These are phyloP conservation scores for Aspidiotus rigidus DNA, from an alignment of 2,888 invertebrate species.

Conservation along the genomic window DNA sequence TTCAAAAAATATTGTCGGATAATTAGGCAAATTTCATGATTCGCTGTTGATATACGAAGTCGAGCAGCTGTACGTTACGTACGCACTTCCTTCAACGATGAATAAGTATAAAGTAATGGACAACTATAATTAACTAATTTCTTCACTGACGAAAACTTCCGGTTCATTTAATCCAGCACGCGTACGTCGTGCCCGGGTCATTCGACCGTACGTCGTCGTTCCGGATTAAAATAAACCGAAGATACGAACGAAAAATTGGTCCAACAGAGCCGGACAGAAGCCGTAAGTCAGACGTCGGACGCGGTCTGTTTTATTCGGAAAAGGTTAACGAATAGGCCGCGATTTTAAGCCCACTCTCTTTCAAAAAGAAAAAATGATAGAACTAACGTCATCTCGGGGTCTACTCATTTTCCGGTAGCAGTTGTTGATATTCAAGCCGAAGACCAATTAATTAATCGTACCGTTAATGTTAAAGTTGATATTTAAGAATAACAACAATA, in stretches of 20 bases:
- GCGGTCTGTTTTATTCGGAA: constrained; percentile 17
- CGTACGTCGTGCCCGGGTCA: background rate
- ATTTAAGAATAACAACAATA: constrained; percentile 24
- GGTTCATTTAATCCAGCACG: background rate
- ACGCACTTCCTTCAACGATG: no score
- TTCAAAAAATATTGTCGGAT: no score
- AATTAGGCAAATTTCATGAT: no score
- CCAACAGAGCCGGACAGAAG: constrained; percentile 7
- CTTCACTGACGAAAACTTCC: background rate
- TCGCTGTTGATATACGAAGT: no score
- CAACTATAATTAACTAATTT: no score
- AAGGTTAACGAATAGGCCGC: constrained; percentile 29
- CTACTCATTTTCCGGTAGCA: constrained; percentile 29
- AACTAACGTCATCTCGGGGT: constrained; percentile 1
- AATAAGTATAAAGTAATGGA: no score
- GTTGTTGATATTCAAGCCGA: constrained; percentile 22
- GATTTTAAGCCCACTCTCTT: constrained; percentile 28
- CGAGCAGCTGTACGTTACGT: no score
- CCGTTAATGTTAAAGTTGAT: constrained; percentile 28
- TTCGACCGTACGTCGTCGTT: background rate
- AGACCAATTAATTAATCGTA: constrained; percentile 28
- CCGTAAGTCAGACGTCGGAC: constrained; percentile 28
- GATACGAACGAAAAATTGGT: background rate
- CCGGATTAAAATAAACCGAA: constrained; percentile 1
- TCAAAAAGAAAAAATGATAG: constrained; percentile 9